These are phyloP conservation scores for Epinotia nisella DNA, from an alignment of 2,888 invertebrate genomes.

Conservation along the genomic window DNA sequence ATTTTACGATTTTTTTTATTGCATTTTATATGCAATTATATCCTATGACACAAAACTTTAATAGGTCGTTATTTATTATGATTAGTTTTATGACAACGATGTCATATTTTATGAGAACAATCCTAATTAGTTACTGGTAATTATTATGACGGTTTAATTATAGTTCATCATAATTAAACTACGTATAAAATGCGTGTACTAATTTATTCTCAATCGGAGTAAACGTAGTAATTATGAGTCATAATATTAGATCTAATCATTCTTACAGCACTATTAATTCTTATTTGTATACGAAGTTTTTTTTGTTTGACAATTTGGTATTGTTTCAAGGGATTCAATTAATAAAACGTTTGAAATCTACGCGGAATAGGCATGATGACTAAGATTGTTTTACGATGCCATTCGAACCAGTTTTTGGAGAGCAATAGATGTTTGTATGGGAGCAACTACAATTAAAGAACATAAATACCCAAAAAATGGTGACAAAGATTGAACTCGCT, in stretches of 20 bases:
- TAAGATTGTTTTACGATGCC: no score
- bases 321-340: no score
- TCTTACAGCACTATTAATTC: background rate
- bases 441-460: no score
- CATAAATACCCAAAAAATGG: no score
- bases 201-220: constrained; percentile 12
- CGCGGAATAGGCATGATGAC: no score
- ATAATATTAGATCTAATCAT: background rate
- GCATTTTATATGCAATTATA: constrained; percentile 29
- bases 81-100: constrained; percentile 44
- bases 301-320: no score
- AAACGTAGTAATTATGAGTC: constrained; percentile 1
- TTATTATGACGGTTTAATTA: constrained; percentile 38
- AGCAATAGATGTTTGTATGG: no score
- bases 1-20: constrained; percentile 40
- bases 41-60: constrained; percentile 25
- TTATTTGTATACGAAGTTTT: background rate
- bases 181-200: constrained; percentile 15
- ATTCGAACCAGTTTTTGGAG: no score
- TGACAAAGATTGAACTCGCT: no score
- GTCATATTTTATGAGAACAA: constrained; percentile 44
- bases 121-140: constrained; percentile 44
- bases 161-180: constrained; percentile 34
- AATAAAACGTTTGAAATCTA: no score
- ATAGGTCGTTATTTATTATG: constrained; percentile 34